phyloP scores from a whole-genome alignment of 2,113 vertebrate species.

The Corythoichthys intestinalis region DNA sequence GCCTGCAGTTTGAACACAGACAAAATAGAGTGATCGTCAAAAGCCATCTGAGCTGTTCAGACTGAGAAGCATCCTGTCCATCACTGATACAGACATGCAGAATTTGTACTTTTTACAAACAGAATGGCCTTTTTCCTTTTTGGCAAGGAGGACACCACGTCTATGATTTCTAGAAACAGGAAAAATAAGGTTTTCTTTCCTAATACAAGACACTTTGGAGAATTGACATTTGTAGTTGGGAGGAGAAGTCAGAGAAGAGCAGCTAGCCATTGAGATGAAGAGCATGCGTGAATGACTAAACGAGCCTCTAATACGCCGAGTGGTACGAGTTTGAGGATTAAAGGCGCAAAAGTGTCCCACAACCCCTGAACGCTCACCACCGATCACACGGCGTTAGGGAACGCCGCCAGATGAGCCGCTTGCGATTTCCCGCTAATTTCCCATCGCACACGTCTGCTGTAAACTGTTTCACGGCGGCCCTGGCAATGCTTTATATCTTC shows the following conservation, averaged over 20 bases:
- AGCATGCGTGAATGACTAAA: conserved; percentile 14
- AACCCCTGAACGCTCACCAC: conserved; percentile 16
- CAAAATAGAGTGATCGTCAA: no score
- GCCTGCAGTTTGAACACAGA: no score
- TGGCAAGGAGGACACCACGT: no score
- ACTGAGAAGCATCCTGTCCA: no score
- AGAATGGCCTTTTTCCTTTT: neutral
- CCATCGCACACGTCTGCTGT: neutral
- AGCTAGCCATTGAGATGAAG: neutral
- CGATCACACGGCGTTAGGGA: conserved; percentile 35
- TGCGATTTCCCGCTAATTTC: conserved; percentile 26
- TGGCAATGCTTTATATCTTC: conserved; percentile 46
- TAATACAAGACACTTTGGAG: neutral
- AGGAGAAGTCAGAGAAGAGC: neutral
- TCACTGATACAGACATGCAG: no score
- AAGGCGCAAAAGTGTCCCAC: conserved; percentile 24
- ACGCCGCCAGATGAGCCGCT: conserved; percentile 38
- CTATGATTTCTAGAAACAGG: no score
- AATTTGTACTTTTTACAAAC: no score
- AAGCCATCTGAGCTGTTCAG: no score
- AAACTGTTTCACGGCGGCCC: neutral
- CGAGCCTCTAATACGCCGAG: conserved; percentile 14
- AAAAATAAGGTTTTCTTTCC: neutral
- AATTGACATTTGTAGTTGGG: neutral
- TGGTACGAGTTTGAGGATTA: conserved; percentile 24